Evolutionary conservation across 2,888 invertebrate genomes (phyloP), one percentile per base, ranked within the genome.

Genomic region (Monoplex corrugatus): DNA sequence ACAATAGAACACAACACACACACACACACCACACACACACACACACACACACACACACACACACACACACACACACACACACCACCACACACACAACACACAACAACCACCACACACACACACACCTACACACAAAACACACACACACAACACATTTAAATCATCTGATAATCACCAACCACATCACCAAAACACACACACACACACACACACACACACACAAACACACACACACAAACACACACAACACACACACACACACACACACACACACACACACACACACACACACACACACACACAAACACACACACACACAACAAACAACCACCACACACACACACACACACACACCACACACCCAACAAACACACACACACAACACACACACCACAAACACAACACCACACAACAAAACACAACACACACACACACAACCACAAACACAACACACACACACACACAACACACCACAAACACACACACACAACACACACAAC

Each of bases 231-330:
- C 16, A 23, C 3, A 63, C n/a, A 63, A 3, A 5, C 13, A 23
- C 16, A 63, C 10, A 16, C 3, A 63, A 63, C 13, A 8, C 10
- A 63, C 63, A 63, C 63, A 63, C 63, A 63, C 63, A 8, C 50
- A 8, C 16, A 8, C 16, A 8, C 63, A 63, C 63, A 63, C 63
- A 63, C 63, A 63, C 63, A 63, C 63, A 63, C 63, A 63, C 63
- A 63, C 63, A 63, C 63, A 63, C 63, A 63, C 63, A 63, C 63
- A 63, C 63, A 63, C 63, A 63, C 63, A 63, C 63, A 63, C 63
- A 63, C 63, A 63, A 32, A 35, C 75, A 75, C 75, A 75, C 32
- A 32, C 35, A 75, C 32, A 35, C 35, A 75, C 38, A 75, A 75
- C 75, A 75, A 10, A 75, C 32, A 75, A 32, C 10, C 38, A 75